These are phyloP conservation scores for Andrena camellia DNA, from an alignment of 2,888 invertebrate genomes.

Conservation along the genomic window DNA sequence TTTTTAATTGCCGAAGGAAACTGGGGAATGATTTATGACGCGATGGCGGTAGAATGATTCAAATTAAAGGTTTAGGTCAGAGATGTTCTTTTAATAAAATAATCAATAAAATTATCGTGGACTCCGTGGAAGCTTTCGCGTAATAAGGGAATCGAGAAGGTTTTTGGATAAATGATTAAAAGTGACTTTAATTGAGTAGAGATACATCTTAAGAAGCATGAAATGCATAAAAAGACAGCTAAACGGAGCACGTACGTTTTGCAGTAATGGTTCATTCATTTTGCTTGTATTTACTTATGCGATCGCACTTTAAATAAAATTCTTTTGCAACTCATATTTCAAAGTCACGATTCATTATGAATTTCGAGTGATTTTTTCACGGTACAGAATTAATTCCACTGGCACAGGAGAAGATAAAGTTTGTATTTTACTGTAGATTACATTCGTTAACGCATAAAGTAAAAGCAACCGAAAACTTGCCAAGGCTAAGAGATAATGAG, in stretches of 20 bases:
- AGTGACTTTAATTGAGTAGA: conserved; percentile 39
- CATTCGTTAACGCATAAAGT: conserved; percentile 66
- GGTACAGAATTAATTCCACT: not conserved
- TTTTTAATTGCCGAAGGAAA: conserved; percentile 22
- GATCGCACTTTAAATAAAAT: not conserved
- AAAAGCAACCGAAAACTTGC: conserved; percentile 65
- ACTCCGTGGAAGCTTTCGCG: conserved; percentile 28
- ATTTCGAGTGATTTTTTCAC: not conserved
- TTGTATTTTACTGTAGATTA: conserved; percentile 48
- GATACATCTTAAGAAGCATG: conserved; percentile 71
- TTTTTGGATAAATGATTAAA: conserved; percentile 25
- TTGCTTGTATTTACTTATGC: not conserved
- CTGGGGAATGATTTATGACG: conserved; percentile 24
- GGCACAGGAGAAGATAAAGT: not conserved
- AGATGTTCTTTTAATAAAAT: conserved; percentile 39
- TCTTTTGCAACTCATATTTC: not conserved
- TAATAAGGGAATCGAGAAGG: conserved; percentile 15
- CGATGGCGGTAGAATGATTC: conserved; percentile 42
- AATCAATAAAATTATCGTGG: conserved; percentile 67
- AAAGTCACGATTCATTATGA: not conserved
- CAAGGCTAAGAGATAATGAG: conserved; percentile 46
- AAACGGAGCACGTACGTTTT: conserved; percentile 74
- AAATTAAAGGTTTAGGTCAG: conserved; percentile 37
- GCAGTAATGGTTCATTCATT: conserved; percentile 11
- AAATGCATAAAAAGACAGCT: conserved; percentile 76